Base-by-base conservation (phyloP, 2,888 invertebrate genomes). In the Folsomia candida region DNA sequence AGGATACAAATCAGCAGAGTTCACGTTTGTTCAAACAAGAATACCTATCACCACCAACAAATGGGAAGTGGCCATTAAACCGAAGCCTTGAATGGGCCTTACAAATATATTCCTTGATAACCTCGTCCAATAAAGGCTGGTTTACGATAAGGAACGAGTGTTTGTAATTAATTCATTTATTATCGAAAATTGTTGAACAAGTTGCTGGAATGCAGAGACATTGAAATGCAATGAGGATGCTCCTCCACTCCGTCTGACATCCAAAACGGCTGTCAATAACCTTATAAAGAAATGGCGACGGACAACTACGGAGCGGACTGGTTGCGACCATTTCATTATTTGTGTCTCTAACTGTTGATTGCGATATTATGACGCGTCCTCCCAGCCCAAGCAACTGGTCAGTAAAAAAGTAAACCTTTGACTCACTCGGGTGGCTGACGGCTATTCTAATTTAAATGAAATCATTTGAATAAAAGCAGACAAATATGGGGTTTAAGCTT, bases 141-240 rank as follows among this genome's bases (percentile, higher is more conserved):
- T 14, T 37, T 14, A 37, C 37, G 37, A 37, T 37, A 37, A 37
- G 37, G 37, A 4, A n/a, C 22, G 22, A 54, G 54, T 54, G 26
- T 57, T 2, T 22, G 57, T 57, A 65, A 65, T 65, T 65, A 65
- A 65, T 65, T 65, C 65, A 51, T 65, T 47, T 65, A 51, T 51
- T 65, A 54, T 65, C 65, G 26, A 25, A 2, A 47, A 25, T 14
- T 65, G 65, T 65, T 65, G 28, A 54, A 57, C 65, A 65, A 65
- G 54, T 65, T 65, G 26, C 65, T 24, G 65, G 65, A 65, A 65
- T 65, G 65, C 25, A n/a, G 65, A 54, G 65, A 65, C 65, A 65
- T 65, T 65, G 37, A 6, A 51, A 64, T 37, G 11, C 37, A 47
- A 64, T 25, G 4, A 37, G 4, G 6, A 37, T 37, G 6, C 22